Base-by-base conservation (phyloP, 2,888 invertebrate species). In the Eristalis tenax region DNA sequence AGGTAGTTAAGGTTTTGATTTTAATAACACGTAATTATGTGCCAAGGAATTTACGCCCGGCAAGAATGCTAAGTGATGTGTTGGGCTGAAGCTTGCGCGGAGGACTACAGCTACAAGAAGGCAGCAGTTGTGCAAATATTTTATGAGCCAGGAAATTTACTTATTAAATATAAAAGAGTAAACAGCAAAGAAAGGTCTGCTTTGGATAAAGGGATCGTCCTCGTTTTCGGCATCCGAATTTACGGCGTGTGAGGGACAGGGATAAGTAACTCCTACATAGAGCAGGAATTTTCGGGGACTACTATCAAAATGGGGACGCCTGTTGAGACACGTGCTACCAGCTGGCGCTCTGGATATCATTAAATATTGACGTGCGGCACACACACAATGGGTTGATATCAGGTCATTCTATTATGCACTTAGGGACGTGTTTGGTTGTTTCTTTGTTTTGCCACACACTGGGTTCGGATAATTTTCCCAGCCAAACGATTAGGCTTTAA, bases 1-100 rank as follows among this genome's bases (percentile, higher is more conserved):
- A 75, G 65, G 70, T 75, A 79, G 70, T 70, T 70, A 81, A 59
- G 69, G 75, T 69, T 81, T 81, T 75, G 81, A 70, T 75, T 75
- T 81, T 69, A 81, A 81, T 81, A 75, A 70, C 69, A 69, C 64
- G 59, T 70, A 81, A 85, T 81, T 85, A 85, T 71, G 84, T 85
- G 81, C 71, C 76, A 64, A 83, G 66, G 57, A 64, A 81, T 76
- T 76, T 64, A 71, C 76, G 22, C 28, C 57, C 57, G 50, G 63
- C 6, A 50, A 50, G 50, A 50, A 18, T 50, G 50, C 18, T 50
- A 50, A 50, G 50, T 50, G 50, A 50, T 18, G 50, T 18, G 50
- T 50, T 18, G 50, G 18, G 50, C 50, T 50, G 18, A 8, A 18
- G 50, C n/a, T 50, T 50, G 50, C 50, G 8, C 18, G 8, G 50